Evolutionary conservation across 1,140 invertebrate species (phyloP).

Genomic region (Diorhabda carinulata): DNA sequence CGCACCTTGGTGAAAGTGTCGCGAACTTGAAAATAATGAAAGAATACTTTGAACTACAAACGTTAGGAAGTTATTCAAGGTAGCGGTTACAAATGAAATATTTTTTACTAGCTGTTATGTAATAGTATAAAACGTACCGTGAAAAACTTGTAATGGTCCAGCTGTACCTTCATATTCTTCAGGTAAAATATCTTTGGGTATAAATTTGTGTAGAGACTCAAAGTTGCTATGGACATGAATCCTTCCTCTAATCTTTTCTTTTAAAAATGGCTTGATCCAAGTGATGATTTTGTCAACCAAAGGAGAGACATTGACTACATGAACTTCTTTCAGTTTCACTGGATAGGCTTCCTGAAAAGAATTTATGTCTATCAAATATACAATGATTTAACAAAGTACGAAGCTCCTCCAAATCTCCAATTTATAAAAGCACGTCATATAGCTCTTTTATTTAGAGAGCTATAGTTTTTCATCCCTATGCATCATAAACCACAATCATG

Average conservation of each 20-base stretch:
- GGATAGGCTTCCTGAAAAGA: constrained; percentile 71
- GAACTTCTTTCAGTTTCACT: constrained; percentile 78
- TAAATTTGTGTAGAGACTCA: constrained; percentile 69
- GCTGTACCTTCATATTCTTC: constrained; percentile 74
- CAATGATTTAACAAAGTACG: too few relatives aligned
- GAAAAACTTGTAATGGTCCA: constrained; percentile 64
- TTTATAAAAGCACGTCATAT: too few relatives aligned
- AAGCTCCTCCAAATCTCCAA: too few relatives aligned
- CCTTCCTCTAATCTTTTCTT: constrained; percentile 79
- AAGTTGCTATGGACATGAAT: constrained; percentile 72
- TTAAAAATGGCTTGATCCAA: constrained; percentile 79
- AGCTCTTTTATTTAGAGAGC: too few relatives aligned
- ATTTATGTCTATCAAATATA: background rate
- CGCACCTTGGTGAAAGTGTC: too few relatives aligned
- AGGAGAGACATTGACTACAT: constrained; percentile 78
- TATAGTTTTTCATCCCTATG: too few relatives aligned
- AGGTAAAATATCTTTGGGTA: constrained; percentile 74
- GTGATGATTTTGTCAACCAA: constrained; percentile 76
- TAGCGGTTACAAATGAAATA: too few relatives aligned
- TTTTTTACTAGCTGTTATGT: too few relatives aligned
- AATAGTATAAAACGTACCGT: constrained; percentile 52
- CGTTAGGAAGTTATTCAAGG: too few relatives aligned
- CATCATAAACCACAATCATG: too few relatives aligned
- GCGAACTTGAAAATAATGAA: too few relatives aligned
- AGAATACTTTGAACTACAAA: too few relatives aligned